Conservation (phyloP, 2,113 vertebrate species). For the Azemiops feae region DNA sequence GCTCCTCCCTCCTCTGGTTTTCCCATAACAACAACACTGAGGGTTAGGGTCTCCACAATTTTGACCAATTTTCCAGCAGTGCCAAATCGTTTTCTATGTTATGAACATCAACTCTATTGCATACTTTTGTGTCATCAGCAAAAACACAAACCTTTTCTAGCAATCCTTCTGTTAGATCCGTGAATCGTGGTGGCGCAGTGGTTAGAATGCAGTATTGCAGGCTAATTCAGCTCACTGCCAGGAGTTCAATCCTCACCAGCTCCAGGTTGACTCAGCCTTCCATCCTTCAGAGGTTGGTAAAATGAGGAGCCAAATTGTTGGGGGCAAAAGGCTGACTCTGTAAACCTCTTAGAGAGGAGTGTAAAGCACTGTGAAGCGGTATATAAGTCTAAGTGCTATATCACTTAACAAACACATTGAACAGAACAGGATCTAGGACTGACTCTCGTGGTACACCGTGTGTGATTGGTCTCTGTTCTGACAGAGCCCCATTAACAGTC, state of each 20-base stretch:
- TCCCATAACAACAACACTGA: not conserved
- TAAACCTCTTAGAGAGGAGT: not conserved
- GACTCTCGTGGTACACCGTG: not conserved
- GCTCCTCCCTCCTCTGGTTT: not conserved
- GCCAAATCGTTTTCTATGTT: not conserved
- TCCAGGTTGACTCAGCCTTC: not conserved
- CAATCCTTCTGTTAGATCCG: not conserved
- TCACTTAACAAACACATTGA: not conserved
- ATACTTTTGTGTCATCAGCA: not conserved
- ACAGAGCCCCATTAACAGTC: not conserved
- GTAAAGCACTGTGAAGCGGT: not conserved
- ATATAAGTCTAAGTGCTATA: not conserved
- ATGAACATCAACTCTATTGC: not conserved
- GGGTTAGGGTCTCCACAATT: not conserved
- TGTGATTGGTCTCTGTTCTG: not conserved
- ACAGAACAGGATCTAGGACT: not conserved
- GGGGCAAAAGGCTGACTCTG: not conserved
- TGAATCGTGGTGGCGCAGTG: not conserved
- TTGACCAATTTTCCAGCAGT: not conserved
- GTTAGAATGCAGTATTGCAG: not conserved
- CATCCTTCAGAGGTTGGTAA: not conserved
- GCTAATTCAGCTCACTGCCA: not conserved
- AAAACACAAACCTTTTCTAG: not conserved
- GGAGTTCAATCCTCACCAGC: not conserved
- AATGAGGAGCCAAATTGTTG: not conserved